phyloP scores from a whole-genome alignment of 2,797 vertebrate genomes.

The Florisuga fusca region DNA sequence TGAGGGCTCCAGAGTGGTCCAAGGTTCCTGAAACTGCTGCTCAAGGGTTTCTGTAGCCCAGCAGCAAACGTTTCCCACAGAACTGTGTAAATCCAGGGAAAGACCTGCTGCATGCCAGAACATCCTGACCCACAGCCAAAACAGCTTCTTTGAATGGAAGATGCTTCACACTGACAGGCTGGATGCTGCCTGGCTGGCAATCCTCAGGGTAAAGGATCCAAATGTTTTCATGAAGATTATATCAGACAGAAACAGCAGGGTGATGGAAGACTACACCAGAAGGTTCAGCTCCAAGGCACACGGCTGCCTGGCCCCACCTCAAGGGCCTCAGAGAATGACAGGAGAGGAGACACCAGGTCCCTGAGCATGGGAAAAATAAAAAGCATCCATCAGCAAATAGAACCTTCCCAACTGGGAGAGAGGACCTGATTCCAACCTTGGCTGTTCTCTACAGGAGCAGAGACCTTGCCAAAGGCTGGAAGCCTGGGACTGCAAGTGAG shows the following conservation, averaged over 20 bases:
- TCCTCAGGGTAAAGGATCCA: not conserved
- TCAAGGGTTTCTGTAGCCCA: not conserved
- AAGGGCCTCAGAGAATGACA: not conserved
- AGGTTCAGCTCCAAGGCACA: not conserved
- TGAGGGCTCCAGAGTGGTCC: not conserved
- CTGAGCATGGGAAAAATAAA: too few relatives aligned
- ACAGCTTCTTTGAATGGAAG: not conserved
- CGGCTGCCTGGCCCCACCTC: not conserved
- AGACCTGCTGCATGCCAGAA: not conserved
- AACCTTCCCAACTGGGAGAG: too few relatives aligned
- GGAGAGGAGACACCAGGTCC: too few relatives aligned
- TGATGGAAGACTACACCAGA: not conserved
- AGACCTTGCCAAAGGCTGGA: not conserved
- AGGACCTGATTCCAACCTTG: rapidly evolving
- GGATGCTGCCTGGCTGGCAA: not conserved
- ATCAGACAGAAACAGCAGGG: not conserved
- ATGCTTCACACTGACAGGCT: not conserved
- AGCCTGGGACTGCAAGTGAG: not conserved
- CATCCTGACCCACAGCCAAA: not conserved
- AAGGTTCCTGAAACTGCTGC: not conserved
- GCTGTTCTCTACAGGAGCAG: not conserved
- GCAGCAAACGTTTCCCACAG: not conserved
- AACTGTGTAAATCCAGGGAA: not conserved
- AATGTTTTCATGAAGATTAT: not conserved
- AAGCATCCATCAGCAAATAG: too few relatives aligned